Evolutionary conservation across 2,797 vertebrate species (phyloP), one percentile per base, ranked within the genome.

Genomic region (Trachops cirrhosus): DNA sequence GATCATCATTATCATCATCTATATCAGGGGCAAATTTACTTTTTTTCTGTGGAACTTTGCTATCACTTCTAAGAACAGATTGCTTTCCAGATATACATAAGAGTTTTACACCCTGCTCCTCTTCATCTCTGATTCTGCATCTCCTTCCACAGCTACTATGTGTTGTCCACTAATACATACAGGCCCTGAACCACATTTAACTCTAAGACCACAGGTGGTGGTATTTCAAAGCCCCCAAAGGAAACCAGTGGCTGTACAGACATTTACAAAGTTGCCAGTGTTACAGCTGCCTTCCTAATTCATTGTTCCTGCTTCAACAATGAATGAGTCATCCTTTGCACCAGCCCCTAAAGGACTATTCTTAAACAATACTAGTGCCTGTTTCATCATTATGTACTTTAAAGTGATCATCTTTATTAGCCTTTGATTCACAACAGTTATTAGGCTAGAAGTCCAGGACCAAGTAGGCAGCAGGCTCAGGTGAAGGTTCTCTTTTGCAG

Each of bases 281-380:
- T 82, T 54, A 54, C 18, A 5, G 26, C 32, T 68, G 5, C 37
- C 37, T 26, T 77, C 22, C 2, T 57, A 29, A 78, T 37, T 37
- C 29, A 68, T 37, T 16, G 34, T 19, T 24, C 52, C 24, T 67
- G 29, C 37, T 54, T 54, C n/a, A 29, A 46, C 22, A 37, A 11
- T 5, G n/a, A 32, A 9, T 9, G 37, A 34, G 16, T 86, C 39
- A 46, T 54, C 46, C 32, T 68, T 32, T 34, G 24, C 22, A 21
- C 22, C 18, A 54, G 37, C 6, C 15, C 34, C 29, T 75, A 9
- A 67, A 67, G n/a, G n/a, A n/a, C n/a, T n/a, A n/a, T n/a, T n/a
- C n/a, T n/a, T n/a, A n/a, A n/a, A n/a, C n/a, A n/a, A n/a, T n/a
- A 41, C 0, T 1, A 1, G 37, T 29, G 46, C 48, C 68, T 22